Conservation (phyloP, 2,113 vertebrate genomes). For the Potamarius usumacintae region DNA sequence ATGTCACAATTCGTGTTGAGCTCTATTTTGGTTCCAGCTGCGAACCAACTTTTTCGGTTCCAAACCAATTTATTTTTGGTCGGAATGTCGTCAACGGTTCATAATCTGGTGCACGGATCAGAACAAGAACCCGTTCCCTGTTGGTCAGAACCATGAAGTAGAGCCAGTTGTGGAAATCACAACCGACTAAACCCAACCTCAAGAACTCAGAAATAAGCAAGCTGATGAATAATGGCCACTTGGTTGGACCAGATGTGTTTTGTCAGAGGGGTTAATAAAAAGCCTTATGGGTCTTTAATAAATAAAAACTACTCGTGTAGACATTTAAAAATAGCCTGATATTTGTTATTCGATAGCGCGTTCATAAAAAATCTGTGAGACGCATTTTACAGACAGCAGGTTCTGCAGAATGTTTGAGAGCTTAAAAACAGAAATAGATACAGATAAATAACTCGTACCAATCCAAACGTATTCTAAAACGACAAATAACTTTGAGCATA, state of each 20-base stretch:
- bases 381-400: not conserved
- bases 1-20: too few relatives aligned
- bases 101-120: too few relatives aligned
- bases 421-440: not conserved
- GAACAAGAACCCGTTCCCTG: too few relatives aligned
- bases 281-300: not conserved
- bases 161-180: not conserved
- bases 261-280: not conserved
- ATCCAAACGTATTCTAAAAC: not conserved
- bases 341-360: not conserved
- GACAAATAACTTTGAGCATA: not conserved
- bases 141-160: too few relatives aligned
- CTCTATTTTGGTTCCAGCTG: too few relatives aligned
- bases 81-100: too few relatives aligned
- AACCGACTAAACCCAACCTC: too few relatives aligned
- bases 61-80: too few relatives aligned
- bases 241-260: not conserved
- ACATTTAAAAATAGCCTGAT: not conserved
- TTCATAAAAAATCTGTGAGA: not conserved
- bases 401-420: not conserved
- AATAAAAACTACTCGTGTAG: not conserved
- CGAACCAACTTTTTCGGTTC: too few relatives aligned
- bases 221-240: not conserved
- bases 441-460: not conserved
- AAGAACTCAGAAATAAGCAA: not conserved